These are phyloP conservation scores for Acanthococcus lagerstroemiae DNA, from an alignment of 2,888 invertebrate genomes.

Conservation along the genomic window DNA sequence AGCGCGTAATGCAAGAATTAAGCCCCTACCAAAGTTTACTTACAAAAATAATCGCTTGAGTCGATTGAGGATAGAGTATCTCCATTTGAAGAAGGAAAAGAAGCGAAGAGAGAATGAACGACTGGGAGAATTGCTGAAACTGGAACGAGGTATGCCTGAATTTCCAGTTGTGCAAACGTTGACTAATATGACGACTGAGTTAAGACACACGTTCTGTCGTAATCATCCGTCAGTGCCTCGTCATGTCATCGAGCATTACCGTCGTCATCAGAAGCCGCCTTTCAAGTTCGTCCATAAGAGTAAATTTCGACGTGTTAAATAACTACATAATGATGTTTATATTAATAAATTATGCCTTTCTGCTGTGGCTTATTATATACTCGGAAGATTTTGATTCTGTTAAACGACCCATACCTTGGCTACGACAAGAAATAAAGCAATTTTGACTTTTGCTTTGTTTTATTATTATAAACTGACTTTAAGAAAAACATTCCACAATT, in stretches of 20 bases:
- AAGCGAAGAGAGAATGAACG: not conserved
- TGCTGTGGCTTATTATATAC: too few species aligned
- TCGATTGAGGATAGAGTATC: not conserved
- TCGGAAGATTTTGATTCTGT: too few species aligned
- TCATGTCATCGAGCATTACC: slow-evolving; percentile 2
- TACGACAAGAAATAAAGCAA: too few species aligned
- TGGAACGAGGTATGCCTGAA: not conserved
- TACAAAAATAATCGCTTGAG: not conserved
- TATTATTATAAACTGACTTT: too few species aligned
- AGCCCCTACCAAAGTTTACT: too few species aligned
- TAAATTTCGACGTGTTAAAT: not conserved
- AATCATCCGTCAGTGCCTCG: slow-evolving; percentile 12
- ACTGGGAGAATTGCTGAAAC: not conserved
- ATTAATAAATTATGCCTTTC: too few species aligned
- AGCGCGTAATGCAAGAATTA: not conserved
- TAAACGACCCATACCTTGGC: too few species aligned
- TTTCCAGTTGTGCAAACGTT: not conserved
- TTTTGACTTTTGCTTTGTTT: too few species aligned
- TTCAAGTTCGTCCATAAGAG: slow-evolving; percentile 6
- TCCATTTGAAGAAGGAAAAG: not conserved
- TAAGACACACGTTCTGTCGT: slow-evolving; percentile 5
- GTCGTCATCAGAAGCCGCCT: slow-evolving; percentile 3
- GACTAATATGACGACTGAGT: slow-evolving; percentile 2
- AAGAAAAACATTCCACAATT: too few species aligned
- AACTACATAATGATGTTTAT: not conserved